A percentile compares a stretch with the other conserved stretches of the same genome.
These are phyloP conservation scores for Siderastrea siderea DNA, from an alignment of 92 coral and sea anemone species.

Conservation along the genomic window DNA sequence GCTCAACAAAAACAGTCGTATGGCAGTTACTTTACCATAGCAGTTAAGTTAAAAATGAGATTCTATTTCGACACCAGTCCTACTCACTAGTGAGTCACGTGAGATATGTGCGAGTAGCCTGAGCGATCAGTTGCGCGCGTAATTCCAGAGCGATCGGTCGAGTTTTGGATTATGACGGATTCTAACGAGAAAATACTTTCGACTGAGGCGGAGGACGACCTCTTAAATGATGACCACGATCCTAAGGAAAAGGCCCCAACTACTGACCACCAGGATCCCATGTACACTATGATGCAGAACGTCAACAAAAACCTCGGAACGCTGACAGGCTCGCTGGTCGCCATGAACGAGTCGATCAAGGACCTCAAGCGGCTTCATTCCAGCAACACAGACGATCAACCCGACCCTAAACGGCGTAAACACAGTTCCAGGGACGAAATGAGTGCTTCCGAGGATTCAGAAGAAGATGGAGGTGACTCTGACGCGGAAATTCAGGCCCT, in stretches of 20 bases:
- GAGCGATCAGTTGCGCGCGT: slow-evolving; percentile 2
- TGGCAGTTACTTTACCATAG: too few species aligned
- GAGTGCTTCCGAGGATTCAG: slow-evolving; percentile 32
- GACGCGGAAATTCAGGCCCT: slow-evolving; percentile 26
- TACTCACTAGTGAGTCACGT: too few species aligned
- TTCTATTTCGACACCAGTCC: too few species aligned
- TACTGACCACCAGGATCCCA: slow-evolving; percentile 14
- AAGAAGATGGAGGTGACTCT: slow-evolving; percentile 23
- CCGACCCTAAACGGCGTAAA: slow-evolving; percentile 21
- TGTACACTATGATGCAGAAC: slow-evolving; percentile 4
- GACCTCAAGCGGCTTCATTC: slow-evolving; percentile 15
- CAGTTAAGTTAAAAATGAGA: too few species aligned
- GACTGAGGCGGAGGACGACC: slow-evolving; percentile 19
- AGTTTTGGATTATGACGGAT: slow-evolving; percentile 9
- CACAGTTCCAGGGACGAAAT: slow-evolving; percentile 12
- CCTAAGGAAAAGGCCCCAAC: slow-evolving; percentile 35
- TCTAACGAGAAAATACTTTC: slow-evolving; percentile 18
- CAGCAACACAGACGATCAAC: slow-evolving; percentile 22
- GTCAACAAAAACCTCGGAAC: slow-evolving; percentile 18
- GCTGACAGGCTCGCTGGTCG: slow-evolving; percentile 11
- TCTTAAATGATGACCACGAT: slow-evolving; percentile 29
- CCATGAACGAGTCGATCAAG: background rate
- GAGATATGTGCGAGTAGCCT: too few species aligned
- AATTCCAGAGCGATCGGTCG: too few species aligned
- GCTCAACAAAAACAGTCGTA: too few species aligned